phyloP scores from a whole-genome alignment of 2,797 vertebrate genomes.

The Eidolon dupreanum region DNA sequence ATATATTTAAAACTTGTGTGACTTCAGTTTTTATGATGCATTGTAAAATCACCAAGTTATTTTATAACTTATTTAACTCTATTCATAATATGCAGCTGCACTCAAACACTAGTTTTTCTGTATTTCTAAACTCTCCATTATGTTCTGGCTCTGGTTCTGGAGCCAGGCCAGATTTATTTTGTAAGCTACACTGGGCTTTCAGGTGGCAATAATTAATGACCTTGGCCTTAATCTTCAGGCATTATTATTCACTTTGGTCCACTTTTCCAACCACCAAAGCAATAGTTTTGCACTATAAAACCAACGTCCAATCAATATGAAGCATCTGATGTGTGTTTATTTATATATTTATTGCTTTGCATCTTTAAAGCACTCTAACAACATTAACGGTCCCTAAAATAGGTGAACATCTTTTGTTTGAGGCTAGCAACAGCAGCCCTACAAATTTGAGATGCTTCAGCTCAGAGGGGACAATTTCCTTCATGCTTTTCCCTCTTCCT shows the following conservation, averaged over 20 bases:
- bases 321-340: slow-evolving; percentile 56
- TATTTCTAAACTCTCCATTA: slow-evolving; percentile 71
- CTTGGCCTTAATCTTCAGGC: slow-evolving; percentile 57
- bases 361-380: slow-evolving; percentile 36
- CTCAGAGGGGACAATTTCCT: background rate
- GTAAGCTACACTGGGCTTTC: slow-evolving; percentile 56
- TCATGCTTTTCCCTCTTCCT: slow-evolving; percentile 11
- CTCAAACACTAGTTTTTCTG: slow-evolving; percentile 58
- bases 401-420: background rate
- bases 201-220: slow-evolving; percentile 76
- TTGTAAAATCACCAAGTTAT: slow-evolving; percentile 66
- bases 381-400: slow-evolving; percentile 44
- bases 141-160: slow-evolving; percentile 34
- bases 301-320: slow-evolving; percentile 56
- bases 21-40: slow-evolving; percentile 57
- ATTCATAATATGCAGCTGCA: slow-evolving; percentile 56
- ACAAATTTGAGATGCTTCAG: background rate
- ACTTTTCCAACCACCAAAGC: slow-evolving; percentile 53
- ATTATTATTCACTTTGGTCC: slow-evolving; percentile 56
- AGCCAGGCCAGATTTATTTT: slow-evolving; percentile 58
- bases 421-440: background rate
- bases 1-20: slow-evolving; percentile 53
- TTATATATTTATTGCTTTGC: slow-evolving; percentile 55
- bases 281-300: slow-evolving; percentile 67
- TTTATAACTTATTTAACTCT: slow-evolving; percentile 74